phyloP scores from a whole-genome alignment of 2,888 invertebrate genomes.

The Phaedon cochleariae region DNA sequence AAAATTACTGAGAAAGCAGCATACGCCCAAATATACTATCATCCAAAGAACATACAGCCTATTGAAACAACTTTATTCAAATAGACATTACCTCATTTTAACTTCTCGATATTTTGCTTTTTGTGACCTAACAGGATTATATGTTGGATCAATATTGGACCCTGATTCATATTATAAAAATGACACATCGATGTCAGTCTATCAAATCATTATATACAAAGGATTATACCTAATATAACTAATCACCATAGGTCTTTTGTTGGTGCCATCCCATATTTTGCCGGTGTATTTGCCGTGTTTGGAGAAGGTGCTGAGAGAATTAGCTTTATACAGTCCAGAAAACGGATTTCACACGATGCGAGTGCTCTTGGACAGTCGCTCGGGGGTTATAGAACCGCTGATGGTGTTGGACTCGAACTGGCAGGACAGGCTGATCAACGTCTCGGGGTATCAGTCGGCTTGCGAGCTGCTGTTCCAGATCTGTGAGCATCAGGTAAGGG shows the following conservation, averaged over 20 bases:
- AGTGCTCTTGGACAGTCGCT: constrained; percentile 68
- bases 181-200: too few species aligned
- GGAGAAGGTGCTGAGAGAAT: constrained; percentile 74
- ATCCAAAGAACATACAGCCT: too few species aligned
- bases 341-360: constrained; percentile 68
- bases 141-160: too few species aligned
- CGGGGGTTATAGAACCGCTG: constrained; percentile 56
- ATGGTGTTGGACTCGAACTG: constrained; percentile 52
- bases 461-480: constrained; percentile 84
- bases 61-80: too few species aligned
- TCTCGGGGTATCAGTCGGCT: constrained; percentile 68
- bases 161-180: too few species aligned
- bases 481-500: constrained; percentile 69
- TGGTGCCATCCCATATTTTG: constrained; percentile 72
- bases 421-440: constrained; percentile 57
- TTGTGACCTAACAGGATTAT: too few species aligned
- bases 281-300: constrained; percentile 71
- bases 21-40: constrained; percentile 1
- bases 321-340: constrained; percentile 72
- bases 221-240: too few species aligned
- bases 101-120: too few species aligned
- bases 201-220: too few species aligned
- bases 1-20: constrained; percentile 3
- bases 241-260: too few species aligned
- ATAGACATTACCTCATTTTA: too few species aligned